Evolutionary conservation across 2,113 vertebrate genomes (phyloP).

Genomic region (Arvicanthis niloticus): DNA sequence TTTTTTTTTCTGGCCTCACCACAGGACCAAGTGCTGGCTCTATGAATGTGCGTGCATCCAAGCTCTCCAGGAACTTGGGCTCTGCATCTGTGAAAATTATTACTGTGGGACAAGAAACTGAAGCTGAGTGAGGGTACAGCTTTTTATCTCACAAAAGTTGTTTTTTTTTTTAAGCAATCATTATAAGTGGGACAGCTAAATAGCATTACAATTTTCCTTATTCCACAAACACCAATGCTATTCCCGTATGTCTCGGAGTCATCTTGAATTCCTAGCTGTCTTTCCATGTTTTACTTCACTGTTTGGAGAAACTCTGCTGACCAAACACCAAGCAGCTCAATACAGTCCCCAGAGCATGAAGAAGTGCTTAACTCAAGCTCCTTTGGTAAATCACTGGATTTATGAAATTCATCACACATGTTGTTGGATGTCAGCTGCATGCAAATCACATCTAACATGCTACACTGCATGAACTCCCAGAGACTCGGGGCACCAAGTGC

Average conservation of each 20-base stretch:
- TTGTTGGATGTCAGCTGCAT: neutral
- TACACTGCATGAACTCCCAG: slow-evolving; percentile 51
- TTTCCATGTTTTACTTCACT: slow-evolving; percentile 49
- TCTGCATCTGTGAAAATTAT: neutral
- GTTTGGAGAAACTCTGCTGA: slow-evolving; percentile 53
- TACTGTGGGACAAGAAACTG: slow-evolving; percentile 36
- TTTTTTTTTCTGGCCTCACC: neutral
- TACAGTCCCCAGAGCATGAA: slow-evolving; percentile 53
- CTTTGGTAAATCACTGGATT: slow-evolving; percentile 69
- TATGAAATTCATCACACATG: slow-evolving; percentile 29
- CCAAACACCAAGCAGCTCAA: slow-evolving; percentile 9
- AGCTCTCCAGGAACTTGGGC: neutral
- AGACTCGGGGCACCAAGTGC: slow-evolving; percentile 3
- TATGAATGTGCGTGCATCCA: neutral
- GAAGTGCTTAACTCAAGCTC: slow-evolving; percentile 62
- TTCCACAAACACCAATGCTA: slow-evolving; percentile 30
- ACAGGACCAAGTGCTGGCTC: neutral
- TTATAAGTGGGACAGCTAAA: slow-evolving; percentile 41
- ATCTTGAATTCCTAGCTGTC: slow-evolving; percentile 39
- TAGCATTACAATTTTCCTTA: neutral
- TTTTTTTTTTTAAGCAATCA: neutral
- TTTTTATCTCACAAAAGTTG: slow-evolving; percentile 10
- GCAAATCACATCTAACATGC: slow-evolving; percentile 68
- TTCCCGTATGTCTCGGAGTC: neutral
- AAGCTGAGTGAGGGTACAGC: neutral